Base-by-base conservation (phyloP, 2,888 invertebrate genomes). In the Agrilus mali region DNA sequence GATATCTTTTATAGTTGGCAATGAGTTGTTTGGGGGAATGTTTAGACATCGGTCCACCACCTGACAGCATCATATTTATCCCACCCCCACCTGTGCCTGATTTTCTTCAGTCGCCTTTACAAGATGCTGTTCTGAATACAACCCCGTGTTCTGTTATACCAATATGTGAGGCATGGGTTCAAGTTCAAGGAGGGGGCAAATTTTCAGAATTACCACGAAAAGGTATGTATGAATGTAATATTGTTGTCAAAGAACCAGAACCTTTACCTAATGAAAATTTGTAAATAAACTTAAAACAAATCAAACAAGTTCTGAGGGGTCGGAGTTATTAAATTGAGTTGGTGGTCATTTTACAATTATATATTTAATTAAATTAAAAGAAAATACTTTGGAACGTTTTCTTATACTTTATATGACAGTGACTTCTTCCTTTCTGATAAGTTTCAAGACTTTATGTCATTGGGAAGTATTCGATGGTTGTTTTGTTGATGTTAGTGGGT, bases 81-180 rank as follows among this genome's bases (percentile, higher is more conserved):
- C 89, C 89, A 7, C 89, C 89, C 35, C 89, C 89, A 0, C 89
- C 88, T 1, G 70, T 86, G 52, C 88, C 88, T 3, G 74, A 80
- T 1, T 87, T 86, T 66, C 69, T 89, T 42, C 72, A 74, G 50
- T 68, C 70, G 41, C 58, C 62, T 42, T 50, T 70, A 45, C 66
- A 70, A 7, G 61, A 64, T 50, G 51, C 63, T 17, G 51, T 60
- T 31, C 50, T 60, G 38, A 76, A 77, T 60, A 75, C 77, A 13
- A 78, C 79, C 33, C 77, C 80, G 0, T 81, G 82, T 58, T 72
- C 77, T 40, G 77, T 80, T 3, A 65, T 71, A n/a, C 71, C 71
- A 48, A 68, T 79, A 52, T 80, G 80, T 55, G 79, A 80, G 50
- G 73, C 77, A 2, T 71, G 74, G 15, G 49, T 68, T 31, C 48